Percentiles rank a stretch among this genome's conserved stretches.
phyloP scores from a whole-genome alignment of 1,140 invertebrate genomes.

The Pentalonia nigronervosa region DNA sequence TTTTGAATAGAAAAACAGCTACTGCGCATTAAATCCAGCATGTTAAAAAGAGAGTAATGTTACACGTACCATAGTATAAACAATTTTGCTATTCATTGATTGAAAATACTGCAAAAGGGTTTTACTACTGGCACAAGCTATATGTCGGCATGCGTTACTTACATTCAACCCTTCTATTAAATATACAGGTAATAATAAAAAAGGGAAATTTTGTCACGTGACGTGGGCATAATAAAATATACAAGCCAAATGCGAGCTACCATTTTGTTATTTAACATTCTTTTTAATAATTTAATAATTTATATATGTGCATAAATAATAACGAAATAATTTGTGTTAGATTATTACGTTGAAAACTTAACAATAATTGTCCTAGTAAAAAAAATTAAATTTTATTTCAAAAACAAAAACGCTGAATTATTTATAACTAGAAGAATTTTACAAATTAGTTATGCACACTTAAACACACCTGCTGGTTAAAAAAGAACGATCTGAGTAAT shows the following conservation, averaged over 20 bases:
- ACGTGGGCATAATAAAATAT: background rate
- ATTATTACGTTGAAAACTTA: background rate
- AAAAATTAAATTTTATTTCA: background rate
- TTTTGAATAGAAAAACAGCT: constrained; percentile 42
- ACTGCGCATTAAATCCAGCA: constrained; percentile 30
- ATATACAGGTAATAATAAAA: constrained; percentile 47
- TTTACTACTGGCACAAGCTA: background rate
- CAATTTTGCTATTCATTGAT: constrained; percentile 53
- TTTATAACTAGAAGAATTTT: background rate
- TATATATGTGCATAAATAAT: background rate
- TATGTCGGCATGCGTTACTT: constrained; percentile 49
- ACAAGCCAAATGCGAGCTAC: background rate
- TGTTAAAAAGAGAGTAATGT: constrained; percentile 26
- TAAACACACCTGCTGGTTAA: constrained; percentile 30
- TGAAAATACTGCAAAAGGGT: constrained; percentile 5
- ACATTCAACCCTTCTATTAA: constrained; percentile 48
- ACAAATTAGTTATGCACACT: constrained; percentile 17
- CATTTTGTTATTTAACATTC: background rate
- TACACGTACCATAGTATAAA: constrained; percentile 50
- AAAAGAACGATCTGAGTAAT: constrained; percentile 29
- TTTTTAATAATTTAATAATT: background rate
- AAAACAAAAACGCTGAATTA: background rate
- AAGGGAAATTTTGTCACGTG: constrained; percentile 53
- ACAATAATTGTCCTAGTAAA: background rate
- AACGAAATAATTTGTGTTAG: background rate